Conservation (phyloP, 2,797 vertebrate genomes). For the Coluber constrictor region DNA sequence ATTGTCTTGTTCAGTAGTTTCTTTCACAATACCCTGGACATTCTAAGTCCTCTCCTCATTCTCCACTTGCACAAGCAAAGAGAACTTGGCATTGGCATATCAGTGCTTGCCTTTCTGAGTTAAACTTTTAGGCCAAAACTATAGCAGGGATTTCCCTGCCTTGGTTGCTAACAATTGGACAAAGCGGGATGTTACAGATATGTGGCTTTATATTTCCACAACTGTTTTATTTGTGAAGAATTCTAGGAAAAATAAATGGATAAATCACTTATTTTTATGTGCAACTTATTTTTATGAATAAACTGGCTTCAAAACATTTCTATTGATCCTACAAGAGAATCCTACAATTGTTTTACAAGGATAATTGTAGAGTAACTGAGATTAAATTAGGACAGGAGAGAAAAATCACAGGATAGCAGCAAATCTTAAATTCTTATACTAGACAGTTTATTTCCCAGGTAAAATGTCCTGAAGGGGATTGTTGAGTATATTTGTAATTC, state of each 20-base stretch:
- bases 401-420: not conserved
- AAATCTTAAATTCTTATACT: not conserved
- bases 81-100: slow-evolving; percentile 52
- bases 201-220: slow-evolving; percentile 47
- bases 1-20: not conserved
- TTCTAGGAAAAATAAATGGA: slow-evolving; percentile 66
- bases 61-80: not conserved
- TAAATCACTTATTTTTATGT: slow-evolving; percentile 39
- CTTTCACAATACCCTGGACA: slow-evolving; percentile 20
- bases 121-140: slow-evolving; percentile 43
- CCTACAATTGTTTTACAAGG: slow-evolving; percentile 23
- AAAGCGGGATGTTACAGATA: not conserved
- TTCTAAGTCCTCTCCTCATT: not conserved
- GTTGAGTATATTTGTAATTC: not conserved
- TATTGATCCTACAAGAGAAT: slow-evolving; percentile 24
- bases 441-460: not conserved
- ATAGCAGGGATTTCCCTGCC: not conserved
- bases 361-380: not conserved
- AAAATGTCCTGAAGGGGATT: not conserved
- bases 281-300: slow-evolving; percentile 26
- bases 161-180: not conserved
- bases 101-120: slow-evolving; percentile 34
- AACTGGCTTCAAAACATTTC: slow-evolving; percentile 22
- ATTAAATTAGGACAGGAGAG: not conserved
- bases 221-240: slow-evolving; percentile 53